Evolutionary conservation across 2,888 invertebrate genomes (phyloP).

Genomic region (Shargacucullia verbasci): DNA sequence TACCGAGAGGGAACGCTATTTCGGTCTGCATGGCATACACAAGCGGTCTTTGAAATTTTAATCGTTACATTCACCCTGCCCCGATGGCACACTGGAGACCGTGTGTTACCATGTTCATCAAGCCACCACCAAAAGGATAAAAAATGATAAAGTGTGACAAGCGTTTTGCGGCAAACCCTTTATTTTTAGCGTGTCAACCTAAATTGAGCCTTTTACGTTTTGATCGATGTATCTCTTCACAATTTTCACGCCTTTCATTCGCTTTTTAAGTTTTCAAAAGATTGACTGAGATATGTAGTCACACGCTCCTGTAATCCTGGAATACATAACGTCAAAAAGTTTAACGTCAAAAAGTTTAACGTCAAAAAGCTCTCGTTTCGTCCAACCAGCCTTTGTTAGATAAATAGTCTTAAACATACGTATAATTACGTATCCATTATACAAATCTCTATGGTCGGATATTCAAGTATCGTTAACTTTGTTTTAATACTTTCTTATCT

Average conservation of each 20-base stretch:
- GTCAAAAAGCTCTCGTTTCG: conserved; percentile 35
- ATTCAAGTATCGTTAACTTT: conserved; percentile 1
- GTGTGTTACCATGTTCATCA: conserved; percentile 72
- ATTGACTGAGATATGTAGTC: neutral
- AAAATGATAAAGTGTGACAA: conserved; percentile 57
- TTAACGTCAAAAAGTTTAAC: conserved; percentile 19
- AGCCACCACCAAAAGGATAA: conserved; percentile 65
- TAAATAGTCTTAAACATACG: conserved; percentile 32
- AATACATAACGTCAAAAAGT: conserved; percentile 14
- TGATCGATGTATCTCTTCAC: conserved; percentile 39
- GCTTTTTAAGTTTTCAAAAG: conserved; percentile 13
- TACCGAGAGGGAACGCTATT: conserved; percentile 82
- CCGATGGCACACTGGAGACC: conserved; percentile 79
- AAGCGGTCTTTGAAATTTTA: conserved; percentile 87
- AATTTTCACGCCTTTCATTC: conserved; percentile 23
- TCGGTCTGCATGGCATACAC: conserved; percentile 81
- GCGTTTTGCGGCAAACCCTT: conserved; percentile 33
- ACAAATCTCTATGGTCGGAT: conserved; percentile 36
- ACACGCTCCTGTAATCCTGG: too few species aligned
- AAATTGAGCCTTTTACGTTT: conserved; percentile 47
- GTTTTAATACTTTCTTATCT: conserved; percentile 17
- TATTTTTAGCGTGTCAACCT: conserved; percentile 41
- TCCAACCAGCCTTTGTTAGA: conserved; percentile 31
- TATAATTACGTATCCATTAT: conserved; percentile 33
- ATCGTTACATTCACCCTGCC: conserved; percentile 87